A percentile compares a stretch with the other conserved stretches of the same genome.
These are phyloP conservation scores for Podotricha telesiphe DNA, from an alignment of 2,888 invertebrate species.

Conservation along the genomic window DNA sequence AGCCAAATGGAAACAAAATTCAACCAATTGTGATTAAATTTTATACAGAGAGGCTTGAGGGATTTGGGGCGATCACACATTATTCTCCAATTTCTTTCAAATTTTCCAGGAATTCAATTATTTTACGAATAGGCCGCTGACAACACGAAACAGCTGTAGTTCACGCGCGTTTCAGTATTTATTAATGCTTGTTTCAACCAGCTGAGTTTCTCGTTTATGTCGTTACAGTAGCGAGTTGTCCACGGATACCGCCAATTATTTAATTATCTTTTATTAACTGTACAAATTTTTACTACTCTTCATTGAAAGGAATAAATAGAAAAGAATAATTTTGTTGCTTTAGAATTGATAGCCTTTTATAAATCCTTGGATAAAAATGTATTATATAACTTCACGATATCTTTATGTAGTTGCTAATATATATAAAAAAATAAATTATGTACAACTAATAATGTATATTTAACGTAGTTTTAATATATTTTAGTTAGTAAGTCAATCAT, in stretches of 20 bases:
- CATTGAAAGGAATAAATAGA: slow-evolving; percentile 37
- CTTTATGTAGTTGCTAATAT: not conserved
- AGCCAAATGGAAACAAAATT: too few relatives aligned
- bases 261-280: slow-evolving; percentile 62
- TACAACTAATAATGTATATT: not conserved
- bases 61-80: too few relatives aligned
- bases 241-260: slow-evolving; percentile 69
- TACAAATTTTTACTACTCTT: slow-evolving; percentile 43
- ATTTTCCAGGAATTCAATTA: too few relatives aligned
- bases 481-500: too few relatives aligned
- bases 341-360: not conserved
- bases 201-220: too few relatives aligned
- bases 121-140: too few relatives aligned
- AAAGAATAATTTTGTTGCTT: slow-evolving; percentile 35
- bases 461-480: not conserved
- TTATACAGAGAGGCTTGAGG: too few relatives aligned
- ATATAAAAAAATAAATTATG: not conserved
- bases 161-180: too few relatives aligned
- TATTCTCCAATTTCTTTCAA: too few relatives aligned
- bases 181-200: not conserved
- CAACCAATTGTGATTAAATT: too few relatives aligned
- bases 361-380: not conserved
- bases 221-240: slow-evolving; percentile 13
- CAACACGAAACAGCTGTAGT: too few relatives aligned
- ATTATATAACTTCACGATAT: not conserved